Percentiles rank a stretch among this genome's conserved stretches.
These are phyloP conservation scores for Temnothorax longispinosus DNA, from an alignment of 1,140 invertebrate species.

Conservation along the genomic window DNA sequence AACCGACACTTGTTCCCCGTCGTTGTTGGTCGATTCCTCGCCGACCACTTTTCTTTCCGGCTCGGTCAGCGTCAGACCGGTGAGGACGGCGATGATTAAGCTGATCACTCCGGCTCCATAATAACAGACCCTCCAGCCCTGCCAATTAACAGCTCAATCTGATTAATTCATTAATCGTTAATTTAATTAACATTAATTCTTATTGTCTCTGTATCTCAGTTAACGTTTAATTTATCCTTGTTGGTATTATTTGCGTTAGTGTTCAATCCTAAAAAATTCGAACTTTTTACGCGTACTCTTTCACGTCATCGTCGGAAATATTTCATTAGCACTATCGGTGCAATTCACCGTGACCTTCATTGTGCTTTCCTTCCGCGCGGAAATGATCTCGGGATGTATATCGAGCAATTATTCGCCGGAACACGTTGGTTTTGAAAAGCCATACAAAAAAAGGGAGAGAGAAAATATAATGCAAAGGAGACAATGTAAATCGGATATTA, in stretches of 20 bases:
- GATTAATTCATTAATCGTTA: neutral
- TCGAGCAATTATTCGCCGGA: neutral
- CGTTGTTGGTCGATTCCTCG: conserved; percentile 85
- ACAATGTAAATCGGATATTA: neutral
- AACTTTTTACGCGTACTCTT: neutral
- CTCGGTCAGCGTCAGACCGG: conserved; percentile 92
- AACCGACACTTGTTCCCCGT: conserved; percentile 87
- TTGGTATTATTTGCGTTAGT: neutral
- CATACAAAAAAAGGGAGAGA: neutral
- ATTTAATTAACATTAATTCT: neutral
- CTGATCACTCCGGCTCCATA: conserved; percentile 93
- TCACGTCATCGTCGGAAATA: neutral
- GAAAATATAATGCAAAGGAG: neutral
- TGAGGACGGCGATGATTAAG: conserved; percentile 90
- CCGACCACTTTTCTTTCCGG: conserved; percentile 91
- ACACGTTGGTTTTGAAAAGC: neutral
- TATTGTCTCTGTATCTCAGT: neutral
- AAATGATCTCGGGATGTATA: conserved; percentile 15
- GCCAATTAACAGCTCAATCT: conserved; percentile 50
- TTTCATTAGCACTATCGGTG: neutral
- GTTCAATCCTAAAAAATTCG: neutral
- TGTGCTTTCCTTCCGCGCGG: conserved; percentile 17
- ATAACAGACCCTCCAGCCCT: conserved; percentile 96
- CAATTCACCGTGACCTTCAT: neutral
- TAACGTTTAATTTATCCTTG: neutral